These are phyloP conservation scores for Eretmochelys imbricata DNA, from an alignment of 2,113 vertebrate genomes.

Conservation along the genomic window DNA sequence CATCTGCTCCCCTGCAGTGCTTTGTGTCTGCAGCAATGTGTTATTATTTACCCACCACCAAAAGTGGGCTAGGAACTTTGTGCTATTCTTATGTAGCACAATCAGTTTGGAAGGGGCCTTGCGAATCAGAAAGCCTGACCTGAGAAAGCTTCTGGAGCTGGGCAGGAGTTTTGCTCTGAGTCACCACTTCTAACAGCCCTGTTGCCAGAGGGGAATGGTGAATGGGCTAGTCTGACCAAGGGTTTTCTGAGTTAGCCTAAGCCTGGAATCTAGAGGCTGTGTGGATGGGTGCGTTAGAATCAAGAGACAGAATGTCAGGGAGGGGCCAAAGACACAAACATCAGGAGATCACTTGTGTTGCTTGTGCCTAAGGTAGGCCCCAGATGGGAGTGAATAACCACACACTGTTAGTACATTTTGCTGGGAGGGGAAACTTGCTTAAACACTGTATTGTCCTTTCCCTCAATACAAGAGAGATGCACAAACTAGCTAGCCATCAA, in stretches of 20 bases:
- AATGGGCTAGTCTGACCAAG: neutral
- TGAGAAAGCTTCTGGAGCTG: accelerated
- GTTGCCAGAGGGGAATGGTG: accelerated
- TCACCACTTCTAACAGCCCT: neutral
- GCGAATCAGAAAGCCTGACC: neutral
- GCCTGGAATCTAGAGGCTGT: neutral
- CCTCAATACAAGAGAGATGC: neutral
- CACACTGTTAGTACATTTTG: neutral
- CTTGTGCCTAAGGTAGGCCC: neutral
- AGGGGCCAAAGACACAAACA: neutral
- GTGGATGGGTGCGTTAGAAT: neutral
- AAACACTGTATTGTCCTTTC: conserved; percentile 44
- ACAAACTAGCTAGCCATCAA: conserved; percentile 43
- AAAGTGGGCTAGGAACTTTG: accelerated
- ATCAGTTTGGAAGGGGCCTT: neutral
- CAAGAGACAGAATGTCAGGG: neutral
- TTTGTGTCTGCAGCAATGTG: accelerated
- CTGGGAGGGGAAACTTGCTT: conserved; percentile 25
- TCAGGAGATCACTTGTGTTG: neutral
- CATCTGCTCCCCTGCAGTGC: neutral
- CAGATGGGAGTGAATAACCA: neutral
- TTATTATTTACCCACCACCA: accelerated
- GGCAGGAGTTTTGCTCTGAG: accelerated
- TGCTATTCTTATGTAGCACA: neutral
- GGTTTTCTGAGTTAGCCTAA: accelerated